Base-by-base conservation (phyloP, 2,113 vertebrate genomes). In the Pelecanus crispus region DNA sequence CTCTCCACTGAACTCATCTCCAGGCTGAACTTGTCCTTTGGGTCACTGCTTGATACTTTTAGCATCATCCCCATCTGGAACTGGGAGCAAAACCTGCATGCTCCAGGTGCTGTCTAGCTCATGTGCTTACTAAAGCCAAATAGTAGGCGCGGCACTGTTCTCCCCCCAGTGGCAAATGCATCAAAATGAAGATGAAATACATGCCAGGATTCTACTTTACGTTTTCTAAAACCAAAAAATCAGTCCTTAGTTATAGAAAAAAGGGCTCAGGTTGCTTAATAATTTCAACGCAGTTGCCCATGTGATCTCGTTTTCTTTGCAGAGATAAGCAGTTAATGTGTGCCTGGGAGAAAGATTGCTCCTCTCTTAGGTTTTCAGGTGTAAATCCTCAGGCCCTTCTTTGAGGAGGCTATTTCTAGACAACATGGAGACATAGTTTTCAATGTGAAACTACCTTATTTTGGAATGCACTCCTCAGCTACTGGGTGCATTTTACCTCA, bases 131-230 rank as follows among this genome's bases (percentile, higher is more conserved):
- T 34, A 17, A 67, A 59, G 34, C 31, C 11, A 21, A 71, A 53
- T 2, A 16, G 47, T 8, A 40, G 25, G 38, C 0, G 1, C 25
- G 28, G 50, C 45, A 22, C 2, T n/a, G 29, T 29, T 45, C 53
- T 80, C 58, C 11, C 34, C 9, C 6, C 6, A 0, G 63, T 70
- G 73, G 53, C 58, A 81, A 90, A 25, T 3, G 3, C 20, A 11
- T 17, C 15, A 20, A 14, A 42, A 11, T 13, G 62, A 42, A 50
- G 32, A 16, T 6, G 8, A 55, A 68, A 59, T 32, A 9, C 20
- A 3, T 1, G 15, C 18, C 49, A 18, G 26, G 38, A 6, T 68
- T n/a, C 40, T 10, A 25, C 20, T 22, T n/a, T 0, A 10, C 0
- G 1, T 56, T 52, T 78, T 32, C 50, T 36, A 47, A 52, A 56